These are phyloP conservation scores for Hartigia nigra DNA, from an alignment of 2,888 invertebrate genomes.

Conservation along the genomic window DNA sequence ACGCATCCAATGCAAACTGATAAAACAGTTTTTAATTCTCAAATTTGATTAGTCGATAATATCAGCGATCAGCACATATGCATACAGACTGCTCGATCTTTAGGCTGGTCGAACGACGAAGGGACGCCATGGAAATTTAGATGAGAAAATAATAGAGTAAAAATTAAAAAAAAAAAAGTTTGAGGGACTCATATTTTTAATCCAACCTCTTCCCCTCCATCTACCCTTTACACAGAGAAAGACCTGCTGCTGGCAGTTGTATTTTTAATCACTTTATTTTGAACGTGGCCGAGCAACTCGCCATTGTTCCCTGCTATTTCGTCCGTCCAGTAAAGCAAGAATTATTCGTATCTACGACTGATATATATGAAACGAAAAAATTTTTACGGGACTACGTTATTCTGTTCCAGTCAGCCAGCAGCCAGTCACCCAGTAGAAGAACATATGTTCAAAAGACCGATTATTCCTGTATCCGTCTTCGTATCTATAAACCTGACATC, in stretches of 20 bases:
- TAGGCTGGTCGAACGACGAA: background rate
- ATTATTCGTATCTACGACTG: background rate
- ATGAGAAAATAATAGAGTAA: background rate
- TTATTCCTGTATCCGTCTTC: background rate
- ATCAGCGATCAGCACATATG: background rate
- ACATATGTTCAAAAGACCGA: background rate
- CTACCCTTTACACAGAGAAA: background rate
- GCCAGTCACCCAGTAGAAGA: background rate
- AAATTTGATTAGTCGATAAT: background rate
- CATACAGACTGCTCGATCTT: background rate
- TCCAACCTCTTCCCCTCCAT: background rate
- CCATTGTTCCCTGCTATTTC: slow-evolving; percentile 13
- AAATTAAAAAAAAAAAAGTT: background rate
- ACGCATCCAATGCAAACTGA: background rate
- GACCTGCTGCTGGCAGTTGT: slow-evolving; percentile 10
- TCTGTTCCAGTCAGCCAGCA: background rate
- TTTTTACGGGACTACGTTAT: background rate
- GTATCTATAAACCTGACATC: background rate
- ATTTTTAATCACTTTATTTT: slow-evolving; percentile 26
- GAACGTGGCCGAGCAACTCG: slow-evolving; percentile 12
- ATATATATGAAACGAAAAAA: slow-evolving; percentile 12
- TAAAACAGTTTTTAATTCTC: background rate
- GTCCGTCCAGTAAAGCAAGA: slow-evolving; percentile 10
- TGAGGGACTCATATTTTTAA: background rate
- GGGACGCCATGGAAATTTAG: background rate